phyloP scores from a whole-genome alignment of 2,888 invertebrate genomes.

The Eucera pruinosa region DNA sequence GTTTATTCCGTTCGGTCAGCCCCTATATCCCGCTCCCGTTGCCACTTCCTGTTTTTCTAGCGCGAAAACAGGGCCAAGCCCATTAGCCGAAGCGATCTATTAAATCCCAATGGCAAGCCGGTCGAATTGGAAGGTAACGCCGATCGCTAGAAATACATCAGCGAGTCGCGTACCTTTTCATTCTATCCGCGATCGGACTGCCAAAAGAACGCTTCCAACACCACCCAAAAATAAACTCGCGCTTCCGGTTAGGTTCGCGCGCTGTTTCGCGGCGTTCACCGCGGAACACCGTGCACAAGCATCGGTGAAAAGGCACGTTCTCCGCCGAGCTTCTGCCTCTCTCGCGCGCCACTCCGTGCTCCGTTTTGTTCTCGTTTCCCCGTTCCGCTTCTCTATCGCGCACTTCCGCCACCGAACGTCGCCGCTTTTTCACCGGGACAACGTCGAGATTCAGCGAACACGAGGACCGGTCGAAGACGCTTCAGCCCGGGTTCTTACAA shows the following conservation, averaged over 20 bases:
- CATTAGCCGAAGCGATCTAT: conserved; percentile 4
- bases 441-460: background rate
- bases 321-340: conserved; percentile 15
- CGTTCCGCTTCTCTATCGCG: background rate
- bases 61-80: conserved; percentile 20
- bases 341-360: background rate
- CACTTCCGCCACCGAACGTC: conserved; percentile 1
- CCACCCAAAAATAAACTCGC: conserved; percentile 66
- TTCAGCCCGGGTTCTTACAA: conserved; percentile 21
- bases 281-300: background rate
- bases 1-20: conserved; percentile 1
- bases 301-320: conserved; percentile 19
- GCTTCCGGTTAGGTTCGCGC: conserved; percentile 62
- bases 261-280: conserved; percentile 43
- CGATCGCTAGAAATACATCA: conserved; percentile 56
- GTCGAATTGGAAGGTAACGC: conserved; percentile 14
- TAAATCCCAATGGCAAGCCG: conserved; percentile 5
- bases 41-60: conserved; percentile 19
- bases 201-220: conserved; percentile 67
- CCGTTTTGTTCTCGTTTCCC: background rate
- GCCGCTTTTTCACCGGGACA: conserved; percentile 1
- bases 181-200: conserved; percentile 56
- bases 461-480: background rate
- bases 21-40: background rate
- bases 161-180: conserved; percentile 37